Evolutionary conservation across 2,888 invertebrate genomes (phyloP), one percentile per base, ranked within the genome.

Genomic region (Ophioninae sp.): DNA sequence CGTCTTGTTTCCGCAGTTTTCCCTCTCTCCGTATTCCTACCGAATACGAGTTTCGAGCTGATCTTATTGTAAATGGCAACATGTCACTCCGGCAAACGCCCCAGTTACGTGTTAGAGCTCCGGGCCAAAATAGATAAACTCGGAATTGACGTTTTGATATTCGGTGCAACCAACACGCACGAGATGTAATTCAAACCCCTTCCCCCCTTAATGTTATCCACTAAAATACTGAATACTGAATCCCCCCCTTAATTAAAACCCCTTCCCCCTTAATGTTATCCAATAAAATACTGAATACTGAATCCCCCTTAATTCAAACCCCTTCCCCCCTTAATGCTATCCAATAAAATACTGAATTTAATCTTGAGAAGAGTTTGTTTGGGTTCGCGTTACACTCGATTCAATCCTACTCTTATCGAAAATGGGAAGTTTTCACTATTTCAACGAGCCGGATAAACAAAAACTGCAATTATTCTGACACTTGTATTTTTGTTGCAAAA

Each of bases 71-170:
- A 65, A 30, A 71, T 75, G 51, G 71, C 79, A 67, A 75, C 23
- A 63, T 64, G 79, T 64, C 75, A 75, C 79, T 80, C 37, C 41
- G 56, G 41, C 56, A 41, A 73, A 73, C 58, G 65, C 51, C 17
- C n/a, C 23, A 23, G 51, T 44, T 71, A 56, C 51, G 22, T 58
- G 51, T 78, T 3, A 63, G 30, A 61, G 63, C 17, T 17, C 10
- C 20, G 22, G 17, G 41, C 56, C 81, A 58, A 71, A 76, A 71
- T 39, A 59, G 58, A 76, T 76, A 65, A 81, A 59, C 67, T 67
- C 44, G 56, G n/a, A 61, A 76, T 81, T 71, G 58, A 81, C 76
- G 71, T 71, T 73, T 75, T 30, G 65, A 71, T 71, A 71, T 76
- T 76, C 63, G 61, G 44, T 30, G 44, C 65, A 30, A 17, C 64